These are phyloP conservation scores for Semaprochilodus insignis DNA, from an alignment of 2,797 vertebrate species.

Conservation along the genomic window DNA sequence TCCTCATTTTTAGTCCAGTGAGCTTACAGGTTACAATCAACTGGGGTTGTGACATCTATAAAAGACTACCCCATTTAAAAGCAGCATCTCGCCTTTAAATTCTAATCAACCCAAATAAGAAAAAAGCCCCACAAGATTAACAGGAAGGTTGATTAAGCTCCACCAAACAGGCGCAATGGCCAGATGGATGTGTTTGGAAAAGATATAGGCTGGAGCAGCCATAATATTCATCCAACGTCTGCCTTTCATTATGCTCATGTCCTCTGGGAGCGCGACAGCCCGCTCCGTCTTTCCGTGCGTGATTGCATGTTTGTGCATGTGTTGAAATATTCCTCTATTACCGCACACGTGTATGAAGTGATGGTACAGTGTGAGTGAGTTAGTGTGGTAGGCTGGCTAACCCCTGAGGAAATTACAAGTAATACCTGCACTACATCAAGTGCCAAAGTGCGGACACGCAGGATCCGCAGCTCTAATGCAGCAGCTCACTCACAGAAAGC, in stretches of 20 bases:
- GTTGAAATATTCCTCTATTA: slow-evolving; percentile 33
- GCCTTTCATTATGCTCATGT: slow-evolving; percentile 13
- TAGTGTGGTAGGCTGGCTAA: slow-evolving; percentile 4
- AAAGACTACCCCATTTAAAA: too few relatives aligned
- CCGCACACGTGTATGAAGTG: slow-evolving; percentile 21
- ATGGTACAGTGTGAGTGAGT: slow-evolving; percentile 5
- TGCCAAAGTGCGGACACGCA: slow-evolving; percentile 24
- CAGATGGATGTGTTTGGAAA: slow-evolving; percentile 43
- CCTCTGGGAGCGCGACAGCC: slow-evolving; percentile 27
- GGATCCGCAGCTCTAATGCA: slow-evolving; percentile 29
- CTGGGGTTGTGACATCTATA: too few relatives aligned
- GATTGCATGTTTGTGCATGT: slow-evolving; percentile 14
- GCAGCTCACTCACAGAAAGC: slow-evolving; percentile 3
- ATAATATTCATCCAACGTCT: slow-evolving; percentile 31
- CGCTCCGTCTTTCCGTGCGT: slow-evolving; percentile 30
- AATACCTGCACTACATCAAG: slow-evolving; percentile 44
- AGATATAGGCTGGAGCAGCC: slow-evolving; percentile 15
- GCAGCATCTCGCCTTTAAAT: too few relatives aligned
- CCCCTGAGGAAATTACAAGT: slow-evolving; percentile 34
- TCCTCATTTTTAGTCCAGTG: too few relatives aligned
- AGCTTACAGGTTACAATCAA: too few relatives aligned
- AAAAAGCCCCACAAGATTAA: background rate
- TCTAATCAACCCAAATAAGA: background rate
- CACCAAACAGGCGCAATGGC: slow-evolving; percentile 15
- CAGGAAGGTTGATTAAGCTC: slow-evolving; percentile 7